A percentile compares a stretch with the other conserved stretches of the same genome.
These are phyloP conservation scores for Psophia crepitans DNA, from an alignment of 2,113 vertebrate genomes.

Conservation along the genomic window DNA sequence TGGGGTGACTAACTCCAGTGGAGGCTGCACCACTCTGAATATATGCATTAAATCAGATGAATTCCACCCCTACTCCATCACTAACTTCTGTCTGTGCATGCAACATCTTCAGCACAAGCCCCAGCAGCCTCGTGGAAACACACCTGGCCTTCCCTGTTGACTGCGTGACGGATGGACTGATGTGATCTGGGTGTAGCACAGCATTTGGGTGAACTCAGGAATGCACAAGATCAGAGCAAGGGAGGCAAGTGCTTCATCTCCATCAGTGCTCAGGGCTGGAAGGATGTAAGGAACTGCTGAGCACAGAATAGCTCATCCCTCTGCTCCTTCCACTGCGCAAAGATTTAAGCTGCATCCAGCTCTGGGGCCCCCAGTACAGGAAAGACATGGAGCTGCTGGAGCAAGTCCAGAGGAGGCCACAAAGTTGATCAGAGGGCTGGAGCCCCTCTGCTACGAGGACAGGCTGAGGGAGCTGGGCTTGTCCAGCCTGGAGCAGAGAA, in stretches of 20 bases:
- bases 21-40: not conserved
- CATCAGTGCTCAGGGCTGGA: not conserved
- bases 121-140: not conserved
- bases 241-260: not conserved
- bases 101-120: not conserved
- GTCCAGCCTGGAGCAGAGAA: too few species aligned
- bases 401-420: too few species aligned
- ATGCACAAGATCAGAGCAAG: not conserved
- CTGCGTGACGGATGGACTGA: not conserved
- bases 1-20: too few species aligned
- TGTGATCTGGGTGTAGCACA: not conserved
- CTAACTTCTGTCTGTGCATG: not conserved
- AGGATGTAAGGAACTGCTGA: not conserved
- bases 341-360: too few species aligned
- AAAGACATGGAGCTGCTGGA: too few species aligned
- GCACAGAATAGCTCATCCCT: not conserved
- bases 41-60: not conserved
- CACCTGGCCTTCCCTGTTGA: not conserved
- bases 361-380: too few species aligned
- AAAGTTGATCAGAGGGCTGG: too few species aligned
- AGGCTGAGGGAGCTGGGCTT: too few species aligned
- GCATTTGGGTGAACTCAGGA: not conserved
- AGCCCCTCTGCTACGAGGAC: too few species aligned
- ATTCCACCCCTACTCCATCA: not conserved
- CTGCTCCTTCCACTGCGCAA: not conserved